phyloP scores from a whole-genome alignment of 2,888 invertebrate species.

The Penaeus monodon region DNA sequence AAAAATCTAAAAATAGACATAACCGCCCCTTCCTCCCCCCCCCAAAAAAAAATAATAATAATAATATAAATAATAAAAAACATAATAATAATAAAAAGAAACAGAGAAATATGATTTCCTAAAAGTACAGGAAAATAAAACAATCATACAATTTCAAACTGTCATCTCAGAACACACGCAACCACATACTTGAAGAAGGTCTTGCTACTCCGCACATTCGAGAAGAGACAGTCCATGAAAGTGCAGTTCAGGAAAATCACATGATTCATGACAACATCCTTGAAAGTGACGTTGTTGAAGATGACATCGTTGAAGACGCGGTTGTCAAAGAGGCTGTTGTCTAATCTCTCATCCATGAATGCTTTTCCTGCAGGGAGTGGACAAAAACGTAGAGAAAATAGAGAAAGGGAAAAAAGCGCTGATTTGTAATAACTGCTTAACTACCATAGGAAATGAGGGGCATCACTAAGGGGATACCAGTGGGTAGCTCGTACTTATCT shows the following conservation, averaged over 20 bases:
- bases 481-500: too few relatives aligned
- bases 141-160: too few relatives aligned
- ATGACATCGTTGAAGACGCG: slow-evolving; percentile 74
- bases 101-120: too few relatives aligned
- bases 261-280: slow-evolving; percentile 79
- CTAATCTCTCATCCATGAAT: slow-evolving; percentile 41
- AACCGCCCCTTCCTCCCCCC: too few relatives aligned
- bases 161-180: neutral
- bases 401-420: neutral
- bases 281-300: slow-evolving; percentile 78
- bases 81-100: too few relatives aligned
- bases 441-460: too few relatives aligned
- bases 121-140: too few relatives aligned
- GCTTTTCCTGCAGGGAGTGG: neutral
- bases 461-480: too few relatives aligned
- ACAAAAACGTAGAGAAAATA: neutral
- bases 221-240: slow-evolving; percentile 79
- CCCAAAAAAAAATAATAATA: too few relatives aligned
- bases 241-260: slow-evolving; percentile 80
- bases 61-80: too few relatives aligned
- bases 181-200: slow-evolving; percentile 74
- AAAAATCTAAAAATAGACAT: too few relatives aligned
- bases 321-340: slow-evolving; percentile 75
- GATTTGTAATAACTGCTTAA: neutral
- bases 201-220: slow-evolving; percentile 80